Evolutionary conservation across 2,113 vertebrate species (phyloP).

Genomic region (Pygoscelis adeliae): DNA sequence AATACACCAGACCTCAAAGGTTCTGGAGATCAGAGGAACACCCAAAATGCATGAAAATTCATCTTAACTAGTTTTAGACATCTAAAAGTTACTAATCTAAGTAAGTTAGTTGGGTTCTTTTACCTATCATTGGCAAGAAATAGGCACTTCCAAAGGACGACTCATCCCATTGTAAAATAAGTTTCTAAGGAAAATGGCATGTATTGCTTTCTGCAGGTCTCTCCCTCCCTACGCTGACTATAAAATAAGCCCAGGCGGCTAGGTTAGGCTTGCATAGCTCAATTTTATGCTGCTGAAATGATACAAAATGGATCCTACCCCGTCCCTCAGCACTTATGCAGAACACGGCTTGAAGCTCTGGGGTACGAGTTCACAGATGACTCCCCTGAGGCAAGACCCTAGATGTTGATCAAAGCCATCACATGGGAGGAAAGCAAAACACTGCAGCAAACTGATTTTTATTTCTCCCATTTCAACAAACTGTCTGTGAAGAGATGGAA

Average conservation of each 20-base stretch:
- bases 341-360: neutral
- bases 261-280: neutral
- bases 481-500: neutral
- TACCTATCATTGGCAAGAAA: neutral
- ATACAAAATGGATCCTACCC: neutral
- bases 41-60: neutral
- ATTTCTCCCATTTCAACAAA: neutral
- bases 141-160: neutral
- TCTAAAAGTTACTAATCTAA: neutral
- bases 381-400: neutral
- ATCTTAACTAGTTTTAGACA: neutral
- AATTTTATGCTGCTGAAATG: neutral
- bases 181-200: neutral
- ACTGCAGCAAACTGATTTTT: neutral
- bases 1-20: neutral
- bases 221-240: neutral
- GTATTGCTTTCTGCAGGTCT: neutral
- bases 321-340: neutral
- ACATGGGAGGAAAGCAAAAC: neutral
- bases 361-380: neutral
- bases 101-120: neutral
- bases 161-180: neutral
- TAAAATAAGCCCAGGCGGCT: neutral
- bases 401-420: neutral
- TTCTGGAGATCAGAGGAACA: neutral